phyloP scores from a whole-genome alignment of 2,113 vertebrate genomes.

The Rynchops niger region DNA sequence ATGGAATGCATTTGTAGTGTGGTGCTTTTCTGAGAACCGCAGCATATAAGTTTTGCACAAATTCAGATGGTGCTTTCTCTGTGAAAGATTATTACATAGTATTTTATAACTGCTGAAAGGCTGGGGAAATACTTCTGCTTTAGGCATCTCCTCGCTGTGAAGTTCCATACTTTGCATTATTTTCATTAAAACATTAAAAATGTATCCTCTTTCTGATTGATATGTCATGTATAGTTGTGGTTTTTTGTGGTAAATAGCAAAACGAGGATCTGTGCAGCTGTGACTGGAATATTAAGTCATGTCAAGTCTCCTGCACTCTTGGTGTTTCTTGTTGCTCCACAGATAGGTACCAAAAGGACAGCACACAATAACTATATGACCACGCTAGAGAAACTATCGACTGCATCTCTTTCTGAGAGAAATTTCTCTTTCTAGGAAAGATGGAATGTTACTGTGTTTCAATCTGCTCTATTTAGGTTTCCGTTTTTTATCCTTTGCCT shows the following conservation, averaged over 20 bases:
- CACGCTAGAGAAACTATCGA: fast-evolving
- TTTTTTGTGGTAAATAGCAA: neutral
- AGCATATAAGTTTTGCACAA: neutral
- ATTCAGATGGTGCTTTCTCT: neutral
- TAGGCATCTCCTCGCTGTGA: neutral
- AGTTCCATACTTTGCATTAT: neutral
- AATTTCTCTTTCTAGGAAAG: neutral
- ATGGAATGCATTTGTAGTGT: conserved; percentile 40
- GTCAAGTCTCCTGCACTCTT: neutral
- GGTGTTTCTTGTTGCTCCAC: neutral
- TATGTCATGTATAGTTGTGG: neutral
- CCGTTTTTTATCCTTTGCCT: neutral
- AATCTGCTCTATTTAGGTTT: neutral
- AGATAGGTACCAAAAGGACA: neutral
- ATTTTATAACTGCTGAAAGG: neutral
- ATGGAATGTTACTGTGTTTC: neutral
- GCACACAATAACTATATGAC: neutral
- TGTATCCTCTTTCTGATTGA: neutral
- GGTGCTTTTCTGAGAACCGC: conserved; percentile 45
- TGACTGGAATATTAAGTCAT: fast-evolving
- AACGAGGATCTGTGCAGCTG: neutral
- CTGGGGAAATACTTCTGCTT: neutral
- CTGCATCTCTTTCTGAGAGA: neutral
- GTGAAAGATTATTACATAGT: neutral
- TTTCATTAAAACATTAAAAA: neutral